Evolutionary conservation across 2,888 invertebrate species (phyloP).

Genomic region (Anticlea derivata): DNA sequence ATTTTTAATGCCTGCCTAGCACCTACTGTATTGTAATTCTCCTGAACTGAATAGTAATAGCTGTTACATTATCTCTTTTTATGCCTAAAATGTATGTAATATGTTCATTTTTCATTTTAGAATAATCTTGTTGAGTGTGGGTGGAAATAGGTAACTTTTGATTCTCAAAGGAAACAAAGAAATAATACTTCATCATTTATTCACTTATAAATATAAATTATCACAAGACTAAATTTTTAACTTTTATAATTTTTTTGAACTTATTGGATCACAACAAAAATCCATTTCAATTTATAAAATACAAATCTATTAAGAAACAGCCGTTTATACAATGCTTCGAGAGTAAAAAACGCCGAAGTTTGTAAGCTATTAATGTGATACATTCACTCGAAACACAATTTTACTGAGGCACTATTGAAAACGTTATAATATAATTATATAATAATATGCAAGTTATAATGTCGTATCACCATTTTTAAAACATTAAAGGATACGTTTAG

Average conservation of each 20-base stretch:
- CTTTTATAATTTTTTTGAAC: conserved; percentile 72
- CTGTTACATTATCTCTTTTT: no score
- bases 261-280: conserved; percentile 81
- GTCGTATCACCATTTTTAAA: conserved; percentile 59
- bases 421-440: conserved; percentile 50
- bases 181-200: conserved; percentile 80
- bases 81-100: no score
- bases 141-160: no score
- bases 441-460: conserved; percentile 53
- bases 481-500: conserved; percentile 46
- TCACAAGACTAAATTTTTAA: conserved; percentile 80
- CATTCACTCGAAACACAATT: conserved; percentile 45
- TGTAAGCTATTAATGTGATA: conserved; percentile 49
- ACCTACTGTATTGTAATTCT: no score
- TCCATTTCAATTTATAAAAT: conserved; percentile 62
- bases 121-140: no score
- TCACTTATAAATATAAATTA: conserved; percentile 82
- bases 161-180: conserved; percentile 42
- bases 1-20: no score
- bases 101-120: no score
- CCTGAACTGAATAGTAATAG: no score
- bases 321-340: conserved; percentile 61
- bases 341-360: conserved; percentile 70
- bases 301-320: conserved; percentile 71
- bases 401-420: conserved; percentile 62